Evolutionary conservation across 2,113 vertebrate genomes (phyloP).

Genomic region (Lepisosteus osseus): DNA sequence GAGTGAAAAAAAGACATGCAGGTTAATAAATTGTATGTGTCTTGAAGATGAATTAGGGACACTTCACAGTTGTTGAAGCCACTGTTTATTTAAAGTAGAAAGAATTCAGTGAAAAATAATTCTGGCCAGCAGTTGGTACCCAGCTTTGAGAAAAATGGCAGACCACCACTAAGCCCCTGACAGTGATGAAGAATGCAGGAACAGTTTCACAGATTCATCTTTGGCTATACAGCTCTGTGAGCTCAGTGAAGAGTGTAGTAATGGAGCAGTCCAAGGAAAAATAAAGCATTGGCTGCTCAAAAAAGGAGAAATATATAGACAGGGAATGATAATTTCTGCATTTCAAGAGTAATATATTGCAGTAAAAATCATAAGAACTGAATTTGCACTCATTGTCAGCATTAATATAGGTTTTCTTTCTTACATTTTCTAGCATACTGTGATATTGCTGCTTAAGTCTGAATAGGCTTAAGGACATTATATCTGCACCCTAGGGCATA

Average conservation of each 20-base stretch:
- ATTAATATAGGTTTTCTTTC: no score
- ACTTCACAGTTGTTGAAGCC: constrained; percentile 72
- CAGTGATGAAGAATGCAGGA: constrained; percentile 76
- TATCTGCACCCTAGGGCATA: no score
- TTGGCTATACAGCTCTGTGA: constrained; percentile 52
- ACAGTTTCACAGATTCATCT: constrained; percentile 78
- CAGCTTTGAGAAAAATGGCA: constrained; percentile 78
- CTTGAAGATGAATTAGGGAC: constrained; percentile 80
- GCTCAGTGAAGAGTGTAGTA: constrained; percentile 24
- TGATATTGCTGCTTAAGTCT: no score
- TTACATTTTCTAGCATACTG: no score
- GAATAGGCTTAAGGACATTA: no score
- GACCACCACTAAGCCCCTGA: constrained; percentile 75
- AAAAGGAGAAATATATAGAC: no score
- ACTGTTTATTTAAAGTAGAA: constrained; percentile 88
- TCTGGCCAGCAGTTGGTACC: constrained; percentile 81
- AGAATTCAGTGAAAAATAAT: constrained; percentile 83
- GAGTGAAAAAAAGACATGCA: constrained; percentile 25
- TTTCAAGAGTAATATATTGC: no score
- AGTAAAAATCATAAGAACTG: no score
- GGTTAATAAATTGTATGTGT: constrained; percentile 43
- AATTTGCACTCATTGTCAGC: no score
- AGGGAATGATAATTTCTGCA: no score
- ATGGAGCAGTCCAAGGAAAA: neutral
- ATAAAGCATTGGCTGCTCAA: no score